These are phyloP conservation scores for Dasyornis broadbenti DNA, from an alignment of 2,113 vertebrate genomes.

Conservation along the genomic window DNA sequence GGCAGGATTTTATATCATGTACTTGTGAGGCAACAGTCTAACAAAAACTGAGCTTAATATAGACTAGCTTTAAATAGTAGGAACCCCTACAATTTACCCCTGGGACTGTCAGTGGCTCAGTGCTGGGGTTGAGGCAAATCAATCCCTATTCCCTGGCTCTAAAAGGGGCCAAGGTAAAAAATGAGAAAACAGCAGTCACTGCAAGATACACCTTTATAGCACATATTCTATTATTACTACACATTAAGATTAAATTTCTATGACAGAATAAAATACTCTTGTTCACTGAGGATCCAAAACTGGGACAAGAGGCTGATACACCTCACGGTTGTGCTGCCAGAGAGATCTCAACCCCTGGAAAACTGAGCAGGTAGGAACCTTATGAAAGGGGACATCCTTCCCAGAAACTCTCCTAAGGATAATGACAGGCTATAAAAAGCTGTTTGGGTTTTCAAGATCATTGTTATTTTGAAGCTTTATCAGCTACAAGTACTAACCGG, in stretches of 20 bases:
- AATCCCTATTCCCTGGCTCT: neutral
- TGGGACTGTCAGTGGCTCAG: neutral
- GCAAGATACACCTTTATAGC: neutral
- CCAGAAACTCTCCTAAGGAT: neutral
- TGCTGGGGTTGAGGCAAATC: fast-evolving
- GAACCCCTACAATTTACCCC: neutral
- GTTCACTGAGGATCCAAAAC: neutral
- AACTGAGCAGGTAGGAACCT: neutral
- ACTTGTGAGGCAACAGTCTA: neutral
- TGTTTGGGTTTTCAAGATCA: neutral
- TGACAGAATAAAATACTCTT: neutral
- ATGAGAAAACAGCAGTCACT: neutral
- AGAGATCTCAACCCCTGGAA: neutral
- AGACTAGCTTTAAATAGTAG: neutral
- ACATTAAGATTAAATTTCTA: neutral
- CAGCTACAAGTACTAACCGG: neutral
- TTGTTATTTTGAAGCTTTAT: neutral
- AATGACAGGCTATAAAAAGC: neutral
- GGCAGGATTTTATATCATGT: neutral
- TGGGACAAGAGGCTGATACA: neutral
- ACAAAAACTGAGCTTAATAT: neutral
- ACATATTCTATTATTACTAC: neutral
- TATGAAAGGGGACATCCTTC: neutral
- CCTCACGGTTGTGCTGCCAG: fast-evolving
- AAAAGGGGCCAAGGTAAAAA: neutral